phyloP scores from a whole-genome alignment of 2,113 vertebrate species.

The Salvator merianae region DNA sequence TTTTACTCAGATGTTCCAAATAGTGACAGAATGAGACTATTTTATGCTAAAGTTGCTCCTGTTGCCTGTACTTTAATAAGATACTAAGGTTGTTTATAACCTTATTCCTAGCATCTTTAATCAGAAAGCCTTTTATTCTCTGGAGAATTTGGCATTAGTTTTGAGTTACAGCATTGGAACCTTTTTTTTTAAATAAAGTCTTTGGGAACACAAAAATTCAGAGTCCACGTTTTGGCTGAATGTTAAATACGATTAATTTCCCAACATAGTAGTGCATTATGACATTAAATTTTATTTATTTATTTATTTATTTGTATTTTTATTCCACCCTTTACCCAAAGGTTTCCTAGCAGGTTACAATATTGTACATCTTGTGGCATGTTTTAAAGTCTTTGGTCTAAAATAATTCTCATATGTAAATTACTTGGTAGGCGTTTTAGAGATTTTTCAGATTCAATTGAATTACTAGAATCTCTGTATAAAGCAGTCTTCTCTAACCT shows the following conservation, averaged over 20 bases:
- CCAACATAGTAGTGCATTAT: background rate
- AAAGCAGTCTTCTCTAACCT: background rate
- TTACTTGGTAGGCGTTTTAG: background rate
- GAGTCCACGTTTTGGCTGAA: background rate
- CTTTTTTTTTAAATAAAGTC: background rate
- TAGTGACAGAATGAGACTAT: conserved; percentile 1
- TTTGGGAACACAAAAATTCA: background rate
- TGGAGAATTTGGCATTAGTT: background rate
- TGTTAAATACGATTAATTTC: background rate
- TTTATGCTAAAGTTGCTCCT: background rate
- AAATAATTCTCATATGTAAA: background rate
- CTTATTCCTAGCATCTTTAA: background rate
- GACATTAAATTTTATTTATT: too few species aligned
- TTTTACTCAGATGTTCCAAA: background rate
- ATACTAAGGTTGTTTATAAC: background rate
- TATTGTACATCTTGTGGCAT: background rate
- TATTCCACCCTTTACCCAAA: too few species aligned
- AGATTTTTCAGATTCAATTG: background rate
- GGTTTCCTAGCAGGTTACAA: too few species aligned
- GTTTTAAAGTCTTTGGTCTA: background rate
- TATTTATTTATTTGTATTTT: too few species aligned
- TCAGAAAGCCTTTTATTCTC: background rate
- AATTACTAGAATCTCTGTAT: background rate
- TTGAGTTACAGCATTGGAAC: background rate
- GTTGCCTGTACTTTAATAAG: background rate